A percentile compares a stretch with the other conserved stretches of the same genome.
Conservation (phyloP, 2,888 invertebrate species). For the Xestia c-nigrum region DNA sequence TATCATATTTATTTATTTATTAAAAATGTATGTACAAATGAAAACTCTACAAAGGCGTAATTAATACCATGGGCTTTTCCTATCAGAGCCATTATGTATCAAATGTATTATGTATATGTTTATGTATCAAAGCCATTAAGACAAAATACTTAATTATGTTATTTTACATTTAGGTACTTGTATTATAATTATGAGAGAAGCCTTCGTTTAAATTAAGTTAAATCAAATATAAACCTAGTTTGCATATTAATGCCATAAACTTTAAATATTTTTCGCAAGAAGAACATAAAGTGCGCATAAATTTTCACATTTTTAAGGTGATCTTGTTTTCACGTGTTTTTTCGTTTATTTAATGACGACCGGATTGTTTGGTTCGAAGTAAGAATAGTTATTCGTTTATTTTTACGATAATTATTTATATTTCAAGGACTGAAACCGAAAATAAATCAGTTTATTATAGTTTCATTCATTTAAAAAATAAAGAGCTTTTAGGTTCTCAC, state of each 20-base stretch:
- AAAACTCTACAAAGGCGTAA: not conserved
- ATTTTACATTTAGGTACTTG: not conserved
- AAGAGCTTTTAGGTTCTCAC: not conserved
- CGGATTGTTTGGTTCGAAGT: not conserved
- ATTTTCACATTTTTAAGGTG: not conserved
- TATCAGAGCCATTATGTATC: not conserved
- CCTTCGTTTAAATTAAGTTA: not conserved
- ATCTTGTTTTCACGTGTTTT: not conserved
- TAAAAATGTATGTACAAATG: not conserved
- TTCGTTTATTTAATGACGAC: not conserved
- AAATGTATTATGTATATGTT: not conserved
- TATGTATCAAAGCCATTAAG: conserved; percentile 3
- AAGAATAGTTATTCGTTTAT: not conserved
- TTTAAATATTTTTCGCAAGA: not conserved
- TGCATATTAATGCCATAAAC: not conserved
- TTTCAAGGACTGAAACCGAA: not conserved
- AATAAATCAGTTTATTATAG: not conserved
- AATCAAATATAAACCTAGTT: conserved; percentile 24
- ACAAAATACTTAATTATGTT: not conserved
- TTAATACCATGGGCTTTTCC: not conserved
- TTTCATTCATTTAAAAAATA: not conserved
- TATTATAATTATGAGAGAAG: not conserved
- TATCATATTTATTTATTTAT: not conserved
- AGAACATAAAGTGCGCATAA: not conserved
- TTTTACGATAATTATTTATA: not conserved